Evolutionary conservation across 2,888 invertebrate genomes (phyloP).

Genomic region (Venusia cambrica): DNA sequence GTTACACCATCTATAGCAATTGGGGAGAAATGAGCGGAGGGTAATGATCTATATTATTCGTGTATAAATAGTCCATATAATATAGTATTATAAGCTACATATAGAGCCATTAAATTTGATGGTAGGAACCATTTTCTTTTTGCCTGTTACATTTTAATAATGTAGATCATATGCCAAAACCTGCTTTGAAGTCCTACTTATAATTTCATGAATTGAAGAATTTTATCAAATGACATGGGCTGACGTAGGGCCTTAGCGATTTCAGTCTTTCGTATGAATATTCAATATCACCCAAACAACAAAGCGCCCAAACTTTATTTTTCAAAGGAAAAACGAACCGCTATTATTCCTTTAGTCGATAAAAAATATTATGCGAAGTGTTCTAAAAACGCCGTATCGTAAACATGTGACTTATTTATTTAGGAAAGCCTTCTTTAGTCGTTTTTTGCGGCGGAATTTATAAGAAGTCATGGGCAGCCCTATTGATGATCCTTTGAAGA

Average conservation of each 20-base stretch:
- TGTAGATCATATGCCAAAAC: conserved; percentile 6
- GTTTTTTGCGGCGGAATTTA: conserved; percentile 33
- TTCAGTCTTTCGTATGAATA: conserved; percentile 49
- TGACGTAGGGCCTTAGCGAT: conserved; percentile 26
- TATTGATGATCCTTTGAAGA: conserved; percentile 50
- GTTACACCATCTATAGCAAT: too few relatives aligned
- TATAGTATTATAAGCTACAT: not conserved
- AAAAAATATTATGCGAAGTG: conserved; percentile 45
- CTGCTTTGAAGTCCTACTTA: conserved; percentile 16
- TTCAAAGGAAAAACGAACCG: conserved; percentile 38
- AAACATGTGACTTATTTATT: conserved; percentile 45
- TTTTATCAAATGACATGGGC: conserved; percentile 14
- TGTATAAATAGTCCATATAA: too few relatives aligned
- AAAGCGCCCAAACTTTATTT: conserved; percentile 40
- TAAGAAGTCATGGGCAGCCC: conserved; percentile 34
- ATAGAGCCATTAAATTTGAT: conserved; percentile 1
- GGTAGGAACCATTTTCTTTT: not conserved
- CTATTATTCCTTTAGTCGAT: conserved; percentile 41
- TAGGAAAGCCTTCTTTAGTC: conserved; percentile 33
- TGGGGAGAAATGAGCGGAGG: too few relatives aligned
- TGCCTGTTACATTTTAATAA: conserved; percentile 4
- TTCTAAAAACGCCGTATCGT: conserved; percentile 38
- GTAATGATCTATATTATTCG: too few relatives aligned
- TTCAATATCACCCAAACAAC: conserved; percentile 39
- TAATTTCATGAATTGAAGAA: conserved; percentile 12